These are phyloP conservation scores for Ascaphus truei DNA, from an alignment of 2,113 vertebrate genomes.

Conservation along the genomic window DNA sequence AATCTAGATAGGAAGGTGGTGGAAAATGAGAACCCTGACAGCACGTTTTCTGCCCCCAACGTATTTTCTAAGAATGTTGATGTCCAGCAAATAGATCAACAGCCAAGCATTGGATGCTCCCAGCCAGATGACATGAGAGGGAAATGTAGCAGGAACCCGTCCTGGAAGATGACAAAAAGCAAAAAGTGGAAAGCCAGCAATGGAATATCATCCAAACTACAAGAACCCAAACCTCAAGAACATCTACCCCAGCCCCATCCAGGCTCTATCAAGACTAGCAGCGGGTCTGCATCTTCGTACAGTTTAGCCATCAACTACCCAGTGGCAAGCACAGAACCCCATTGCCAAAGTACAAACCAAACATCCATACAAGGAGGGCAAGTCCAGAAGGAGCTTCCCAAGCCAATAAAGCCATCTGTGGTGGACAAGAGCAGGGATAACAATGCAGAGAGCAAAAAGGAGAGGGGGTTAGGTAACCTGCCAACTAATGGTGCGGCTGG, in stretches of 20 bases:
- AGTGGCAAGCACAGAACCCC: neutral
- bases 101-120: neutral
- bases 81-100: neutral
- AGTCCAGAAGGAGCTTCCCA: neutral
- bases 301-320: too few relatives aligned
- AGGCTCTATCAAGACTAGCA: too few relatives aligned
- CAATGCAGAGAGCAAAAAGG: neutral
- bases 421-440: neutral
- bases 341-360: neutral
- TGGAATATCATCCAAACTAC: neutral
- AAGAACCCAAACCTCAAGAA: too few relatives aligned
- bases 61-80: neutral
- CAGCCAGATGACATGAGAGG: neutral
- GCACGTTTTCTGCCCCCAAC: neutral
- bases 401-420: neutral
- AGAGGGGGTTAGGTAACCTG: neutral
- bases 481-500: too few relatives aligned
- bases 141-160: too few relatives aligned
- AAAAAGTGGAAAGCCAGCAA: neutral
- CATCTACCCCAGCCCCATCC: too few relatives aligned
- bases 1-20: neutral
- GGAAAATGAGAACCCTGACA: neutral
- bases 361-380: neutral
- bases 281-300: too few relatives aligned
- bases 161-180: neutral